These are phyloP conservation scores for Lycaena phlaeas DNA, from an alignment of 2,888 invertebrate species.

Conservation along the genomic window DNA sequence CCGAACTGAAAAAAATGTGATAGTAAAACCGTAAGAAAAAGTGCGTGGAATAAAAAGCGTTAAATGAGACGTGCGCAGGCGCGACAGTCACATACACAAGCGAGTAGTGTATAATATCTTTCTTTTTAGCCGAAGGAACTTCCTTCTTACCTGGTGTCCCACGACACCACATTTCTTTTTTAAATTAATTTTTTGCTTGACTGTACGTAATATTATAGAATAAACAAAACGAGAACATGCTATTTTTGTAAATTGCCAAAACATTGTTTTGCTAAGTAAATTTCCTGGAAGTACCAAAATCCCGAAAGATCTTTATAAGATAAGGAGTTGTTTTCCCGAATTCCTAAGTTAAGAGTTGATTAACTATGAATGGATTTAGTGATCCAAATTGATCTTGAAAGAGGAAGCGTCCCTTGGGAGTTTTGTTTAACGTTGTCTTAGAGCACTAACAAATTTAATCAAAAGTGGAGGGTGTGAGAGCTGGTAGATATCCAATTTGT, in stretches of 20 bases:
- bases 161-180: no score
- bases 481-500: slow-evolving; percentile 18
- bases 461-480: slow-evolving; percentile 19
- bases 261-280: neutral
- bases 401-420: slow-evolving; percentile 15
- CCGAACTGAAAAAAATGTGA: no score
- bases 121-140: no score
- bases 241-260: neutral
- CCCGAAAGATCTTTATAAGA: neutral
- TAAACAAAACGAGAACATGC: no score
- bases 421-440: slow-evolving; percentile 22
- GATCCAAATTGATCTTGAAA: slow-evolving; percentile 21
- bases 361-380: slow-evolving; percentile 15
- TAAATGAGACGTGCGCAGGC: no score
- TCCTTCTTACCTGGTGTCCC: no score
- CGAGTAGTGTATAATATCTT: no score
- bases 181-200: no score
- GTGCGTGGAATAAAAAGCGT: no score
- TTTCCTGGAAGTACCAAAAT: neutral
- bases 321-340: neutral
- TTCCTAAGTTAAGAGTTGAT: slow-evolving; percentile 9
- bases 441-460: slow-evolving; percentile 24
- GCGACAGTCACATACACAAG: no score
- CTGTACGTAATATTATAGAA: no score
- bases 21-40: no score